Base-by-base conservation (phyloP, 2,888 invertebrate genomes). In the Pelosia muscerda region DNA sequence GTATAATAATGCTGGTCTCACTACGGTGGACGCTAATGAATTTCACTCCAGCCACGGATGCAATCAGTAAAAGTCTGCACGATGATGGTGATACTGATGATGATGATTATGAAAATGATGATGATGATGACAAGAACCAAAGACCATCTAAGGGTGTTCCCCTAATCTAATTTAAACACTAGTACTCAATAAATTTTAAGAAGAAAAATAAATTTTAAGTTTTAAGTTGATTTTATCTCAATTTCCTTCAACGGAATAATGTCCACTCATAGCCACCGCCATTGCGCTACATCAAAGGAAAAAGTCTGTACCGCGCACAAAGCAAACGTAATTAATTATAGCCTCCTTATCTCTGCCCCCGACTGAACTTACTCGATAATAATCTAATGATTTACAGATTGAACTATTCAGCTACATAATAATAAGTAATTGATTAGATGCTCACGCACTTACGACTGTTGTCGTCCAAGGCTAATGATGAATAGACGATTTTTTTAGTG, bases 361-460 rank as follows among this genome's bases (percentile, higher is more conserved):
- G 25, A 59, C 19, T 68, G 63, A 61, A 69, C 61, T 69, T 61
- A 57, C 25, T 62, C 22, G 62, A 62, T 62, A 23, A 25, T 70
- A 66, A 23, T 25, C 23, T 65, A 56, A 62, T 71, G 66, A 73
- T 71, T 75, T 63, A 69, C 60, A 60, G 55, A 58, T 63, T 10
- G 53, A 66, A 71, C 62, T 56, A 34, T 19, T 26, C 13, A 49
- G n/a, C 68, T 64, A 69, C 66, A n/a, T 66, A 56, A 77, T 69
- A 28, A 66, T 49, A 61, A n/a, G n/a, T 42, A 69, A 53, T 63
- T 74, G 66, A 80, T 77, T 73, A 49, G 53, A 61, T 63, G 57
- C 53, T 63, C 68, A 66, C n/a, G 54, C 61, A 58, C 63, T 54
- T 63, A 65, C 56, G 49, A 49, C 54, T 5, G 54, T 13, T n/a